Base-by-base conservation (phyloP, 2,888 invertebrate genomes). In the Drosophila aldrichi region DNA sequence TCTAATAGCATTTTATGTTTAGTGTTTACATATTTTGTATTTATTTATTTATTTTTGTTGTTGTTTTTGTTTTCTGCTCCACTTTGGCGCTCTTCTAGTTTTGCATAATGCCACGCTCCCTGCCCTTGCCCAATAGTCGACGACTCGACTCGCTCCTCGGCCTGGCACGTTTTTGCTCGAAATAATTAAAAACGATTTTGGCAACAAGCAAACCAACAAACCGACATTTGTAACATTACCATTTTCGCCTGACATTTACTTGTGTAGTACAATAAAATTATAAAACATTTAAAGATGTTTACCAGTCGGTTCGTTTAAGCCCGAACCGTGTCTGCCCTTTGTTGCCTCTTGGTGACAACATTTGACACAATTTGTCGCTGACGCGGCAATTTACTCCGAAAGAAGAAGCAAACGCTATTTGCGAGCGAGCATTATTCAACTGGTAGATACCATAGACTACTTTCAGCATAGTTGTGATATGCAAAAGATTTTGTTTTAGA, bases 301-400 rank as follows among this genome's bases (percentile, higher is more conserved):
- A 54, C 54, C 46, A 43, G 58, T 44, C 52, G 52, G 18, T 51
- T 51, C 43, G 52, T 51, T 34, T 65, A 34, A 36, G 48, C 38
- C 66, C 69, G 43, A 41, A 58, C 52, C 44, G 29, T 49, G 56
- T 52, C 59, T 59, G 61, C 52, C 65, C 58, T 59, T 67, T 57
- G 65, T 55, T 59, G 25, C 61, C 48, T 72, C 59, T 77, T 64
- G 63, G 79, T 81, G 84, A 81, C 87, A 83, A 79, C 67, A 79
- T 84, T 79, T 87, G 88, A 78, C 87, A 84, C 80, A 84, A 87
- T 84, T 83, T 78, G 59, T 65, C 64, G 82, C 75, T 87, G 80
- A 80, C 84, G 64, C 49, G 70, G 75, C 82, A 71, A 70, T 68
- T 65, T 82, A 41, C 60, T n/a, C 34, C 3, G 22, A 22, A 25